Percentiles rank a stretch among this genome's conserved stretches.
Conservation (phyloP, 1,140 invertebrate genomes). For the Hylyphantes graminicola region DNA sequence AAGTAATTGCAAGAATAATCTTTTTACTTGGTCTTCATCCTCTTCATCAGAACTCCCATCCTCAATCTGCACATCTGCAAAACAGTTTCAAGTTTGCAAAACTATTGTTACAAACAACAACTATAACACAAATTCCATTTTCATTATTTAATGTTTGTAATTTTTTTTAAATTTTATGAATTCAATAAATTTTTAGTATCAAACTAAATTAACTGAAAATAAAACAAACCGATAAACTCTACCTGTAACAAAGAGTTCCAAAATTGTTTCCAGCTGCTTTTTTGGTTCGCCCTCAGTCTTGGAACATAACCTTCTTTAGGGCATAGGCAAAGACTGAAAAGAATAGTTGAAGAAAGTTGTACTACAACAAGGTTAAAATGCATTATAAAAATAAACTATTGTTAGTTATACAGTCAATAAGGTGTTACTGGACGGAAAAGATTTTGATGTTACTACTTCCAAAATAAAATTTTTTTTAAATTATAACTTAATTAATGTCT, state of each 20-base stretch:
- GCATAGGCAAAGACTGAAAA: constrained; percentile 45
- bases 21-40: constrained; percentile 66
- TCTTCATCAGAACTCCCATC: constrained; percentile 68
- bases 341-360: not conserved
- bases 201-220: not conserved
- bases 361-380: not conserved
- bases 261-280: constrained; percentile 68
- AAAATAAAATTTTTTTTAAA: too few relatives aligned
- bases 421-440: too few relatives aligned
- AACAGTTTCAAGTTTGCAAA: not conserved
- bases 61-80: constrained; percentile 56
- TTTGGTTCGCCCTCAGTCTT: constrained; percentile 45
- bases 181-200: not conserved
- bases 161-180: too few relatives aligned
- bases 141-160: too few relatives aligned
- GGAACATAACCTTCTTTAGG: constrained; percentile 22
- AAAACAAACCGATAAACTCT: constrained; percentile 40
- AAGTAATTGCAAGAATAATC: too few relatives aligned
- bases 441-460: too few relatives aligned
- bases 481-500: too few relatives aligned
- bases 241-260: constrained; percentile 69
- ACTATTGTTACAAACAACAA: not conserved
- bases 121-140: not conserved
- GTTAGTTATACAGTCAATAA: too few relatives aligned
- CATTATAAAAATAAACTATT: not conserved